Conservation (phyloP, 2,888 invertebrate genomes). For the Chymomyza caudatula region DNA sequence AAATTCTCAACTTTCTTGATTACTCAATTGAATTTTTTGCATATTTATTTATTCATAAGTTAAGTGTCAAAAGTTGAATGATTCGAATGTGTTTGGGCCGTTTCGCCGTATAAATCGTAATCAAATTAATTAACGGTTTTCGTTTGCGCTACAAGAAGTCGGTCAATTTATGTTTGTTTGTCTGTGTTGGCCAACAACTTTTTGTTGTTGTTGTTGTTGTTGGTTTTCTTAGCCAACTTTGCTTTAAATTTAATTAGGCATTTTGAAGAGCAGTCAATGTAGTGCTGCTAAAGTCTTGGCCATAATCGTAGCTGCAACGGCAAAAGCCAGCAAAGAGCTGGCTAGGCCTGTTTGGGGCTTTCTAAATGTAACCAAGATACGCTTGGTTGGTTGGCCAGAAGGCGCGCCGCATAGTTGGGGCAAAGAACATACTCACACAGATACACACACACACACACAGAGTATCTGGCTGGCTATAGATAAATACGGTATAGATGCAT, state of each 20-base stretch:
- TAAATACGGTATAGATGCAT: not conserved
- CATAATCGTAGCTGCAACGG: not conserved
- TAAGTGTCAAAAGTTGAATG: not conserved
- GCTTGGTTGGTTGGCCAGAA: constrained; percentile 53
- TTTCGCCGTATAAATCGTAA: constrained; percentile 13
- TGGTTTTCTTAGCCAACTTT: constrained; percentile 1
- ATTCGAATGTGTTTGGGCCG: not conserved
- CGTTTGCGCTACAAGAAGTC: constrained; percentile 59
- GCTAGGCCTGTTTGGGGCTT: constrained; percentile 37
- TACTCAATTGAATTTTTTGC: not conserved
- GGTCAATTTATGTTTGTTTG: constrained; percentile 49
- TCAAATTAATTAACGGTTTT: constrained; percentile 65
- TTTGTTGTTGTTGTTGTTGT: not conserved
- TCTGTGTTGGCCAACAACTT: not conserved
- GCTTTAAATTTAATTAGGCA: constrained; percentile 66
- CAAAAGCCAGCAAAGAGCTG: not conserved
- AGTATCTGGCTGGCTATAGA: constrained; percentile 9
- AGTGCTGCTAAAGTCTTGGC: not conserved
- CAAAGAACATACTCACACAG: not conserved
- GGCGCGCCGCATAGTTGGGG: too few species aligned
- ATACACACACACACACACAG: not conserved
- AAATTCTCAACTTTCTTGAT: not conserved
- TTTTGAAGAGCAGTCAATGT: constrained; percentile 14
- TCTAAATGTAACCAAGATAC: constrained; percentile 56
- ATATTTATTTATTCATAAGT: too few species aligned